These are phyloP conservation scores for Eilema caniola DNA, from an alignment of 2,888 invertebrate species.

Conservation along the genomic window DNA sequence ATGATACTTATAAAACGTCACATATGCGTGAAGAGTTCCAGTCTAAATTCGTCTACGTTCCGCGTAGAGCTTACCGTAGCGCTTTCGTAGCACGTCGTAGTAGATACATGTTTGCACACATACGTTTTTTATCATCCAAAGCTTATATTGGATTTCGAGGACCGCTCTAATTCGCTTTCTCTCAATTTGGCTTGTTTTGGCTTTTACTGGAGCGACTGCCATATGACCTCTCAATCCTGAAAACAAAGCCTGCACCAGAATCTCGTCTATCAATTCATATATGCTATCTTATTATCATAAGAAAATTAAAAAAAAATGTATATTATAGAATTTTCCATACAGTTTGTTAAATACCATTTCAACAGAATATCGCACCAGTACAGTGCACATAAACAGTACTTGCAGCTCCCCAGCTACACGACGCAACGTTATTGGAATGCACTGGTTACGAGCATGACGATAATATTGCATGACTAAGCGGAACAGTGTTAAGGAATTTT, in stretches of 20 bases:
- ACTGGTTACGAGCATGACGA: slow-evolving; percentile 40
- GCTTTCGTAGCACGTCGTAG: slow-evolving; percentile 3
- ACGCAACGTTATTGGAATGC: slow-evolving; percentile 43
- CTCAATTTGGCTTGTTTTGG: too few species aligned
- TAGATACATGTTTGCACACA: background rate
- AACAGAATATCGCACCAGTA: background rate
- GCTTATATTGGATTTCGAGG: too few species aligned
- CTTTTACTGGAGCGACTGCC: too few species aligned
- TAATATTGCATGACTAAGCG: slow-evolving; percentile 33
- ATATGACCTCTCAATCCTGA: too few species aligned
- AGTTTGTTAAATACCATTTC: background rate
- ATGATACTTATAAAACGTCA: too few species aligned
- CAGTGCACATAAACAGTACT: slow-evolving; percentile 1
- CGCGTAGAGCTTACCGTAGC: slow-evolving; percentile 13
- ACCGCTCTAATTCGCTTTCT: too few species aligned
- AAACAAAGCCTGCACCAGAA: too few species aligned
- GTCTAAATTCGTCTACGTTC: background rate
- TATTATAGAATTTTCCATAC: background rate
- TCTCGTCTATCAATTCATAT: too few species aligned
- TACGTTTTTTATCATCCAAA: background rate
- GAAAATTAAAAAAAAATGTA: too few species aligned
- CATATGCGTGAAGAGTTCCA: background rate
- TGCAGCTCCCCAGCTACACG: slow-evolving; percentile 5
- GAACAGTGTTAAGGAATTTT: background rate
- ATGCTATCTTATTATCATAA: too few species aligned